These are phyloP conservation scores for Bombus haemorrhoidalis DNA, from an alignment of 1,140 invertebrate genomes.

Conservation along the genomic window DNA sequence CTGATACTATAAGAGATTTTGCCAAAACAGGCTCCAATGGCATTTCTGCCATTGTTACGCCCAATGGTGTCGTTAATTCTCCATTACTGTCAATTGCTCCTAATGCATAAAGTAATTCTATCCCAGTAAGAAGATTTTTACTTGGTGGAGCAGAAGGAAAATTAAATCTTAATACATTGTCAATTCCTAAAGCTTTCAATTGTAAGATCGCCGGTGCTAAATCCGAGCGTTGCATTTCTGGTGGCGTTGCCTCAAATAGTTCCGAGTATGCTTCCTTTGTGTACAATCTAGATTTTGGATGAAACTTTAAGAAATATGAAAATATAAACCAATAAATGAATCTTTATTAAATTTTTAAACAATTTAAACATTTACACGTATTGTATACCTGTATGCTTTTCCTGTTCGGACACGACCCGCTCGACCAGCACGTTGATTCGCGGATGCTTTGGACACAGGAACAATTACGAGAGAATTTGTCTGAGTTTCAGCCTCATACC, in stretches of 20 bases:
- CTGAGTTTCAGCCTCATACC: slow-evolving; percentile 92
- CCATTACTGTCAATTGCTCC: slow-evolving; percentile 92
- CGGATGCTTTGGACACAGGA: slow-evolving; percentile 94
- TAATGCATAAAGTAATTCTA: slow-evolving; percentile 95
- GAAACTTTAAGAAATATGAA: slow-evolving; percentile 51
- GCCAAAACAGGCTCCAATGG: slow-evolving; percentile 94
- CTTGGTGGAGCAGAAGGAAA: slow-evolving; percentile 95
- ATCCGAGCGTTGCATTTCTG: slow-evolving; percentile 96
- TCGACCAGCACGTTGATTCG: slow-evolving; percentile 95
- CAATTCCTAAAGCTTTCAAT: slow-evolving; percentile 97
- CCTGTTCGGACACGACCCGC: slow-evolving; percentile 94
- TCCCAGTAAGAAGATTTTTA: slow-evolving; percentile 91
- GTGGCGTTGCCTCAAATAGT: slow-evolving; percentile 88
- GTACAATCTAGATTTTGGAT: slow-evolving; percentile 84
- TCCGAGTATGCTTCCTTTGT: slow-evolving; percentile 90
- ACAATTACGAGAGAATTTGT: slow-evolving; percentile 93
- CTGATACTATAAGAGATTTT: slow-evolving; percentile 93
- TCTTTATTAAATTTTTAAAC: neutral
- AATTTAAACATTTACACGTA: no score
- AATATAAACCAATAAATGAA: slow-evolving; percentile 43
- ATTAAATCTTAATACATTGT: slow-evolving; percentile 93
- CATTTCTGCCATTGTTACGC: slow-evolving; percentile 95
- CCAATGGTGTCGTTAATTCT: slow-evolving; percentile 91
- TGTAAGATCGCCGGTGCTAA: slow-evolving; percentile 94
- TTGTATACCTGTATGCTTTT: slow-evolving; percentile 88